phyloP scores from a whole-genome alignment of 2,888 invertebrate species.

The Chloroclysta siterata region DNA sequence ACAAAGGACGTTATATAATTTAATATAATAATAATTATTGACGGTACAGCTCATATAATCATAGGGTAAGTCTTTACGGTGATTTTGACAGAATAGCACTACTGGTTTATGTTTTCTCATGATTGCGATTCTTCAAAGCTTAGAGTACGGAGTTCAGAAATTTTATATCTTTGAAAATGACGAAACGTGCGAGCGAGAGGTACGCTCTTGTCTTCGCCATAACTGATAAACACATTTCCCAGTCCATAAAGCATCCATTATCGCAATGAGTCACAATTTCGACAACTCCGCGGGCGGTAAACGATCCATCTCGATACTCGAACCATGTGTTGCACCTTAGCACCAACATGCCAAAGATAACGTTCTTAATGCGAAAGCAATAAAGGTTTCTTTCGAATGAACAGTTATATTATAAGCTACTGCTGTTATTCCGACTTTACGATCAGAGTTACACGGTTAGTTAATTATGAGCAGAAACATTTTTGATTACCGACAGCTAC shows the following conservation, averaged over 20 bases:
- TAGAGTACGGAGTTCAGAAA: too few relatives aligned
- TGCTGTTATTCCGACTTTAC: conserved; percentile 17
- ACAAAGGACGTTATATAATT: conserved; percentile 27
- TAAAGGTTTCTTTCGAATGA: conserved; percentile 4
- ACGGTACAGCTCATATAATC: too few relatives aligned
- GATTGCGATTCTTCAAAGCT: too few relatives aligned
- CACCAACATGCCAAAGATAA: background rate
- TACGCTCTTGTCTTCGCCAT: conserved; percentile 6
- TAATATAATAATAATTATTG: conserved; percentile 12
- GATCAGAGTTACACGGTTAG: conserved; percentile 24
- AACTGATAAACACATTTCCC: conserved; percentile 29
- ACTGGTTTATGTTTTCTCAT: too few relatives aligned
- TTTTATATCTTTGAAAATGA: too few relatives aligned
- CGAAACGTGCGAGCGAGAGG: too few relatives aligned
- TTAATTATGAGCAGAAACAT: conserved; percentile 19
- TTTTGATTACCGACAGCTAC: conserved; percentile 12
- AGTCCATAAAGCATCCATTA: conserved; percentile 29
- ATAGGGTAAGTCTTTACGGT: too few relatives aligned
- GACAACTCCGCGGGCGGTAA: conserved; percentile 28
- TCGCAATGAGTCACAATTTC: conserved; percentile 33
- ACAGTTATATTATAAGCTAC: conserved; percentile 7
- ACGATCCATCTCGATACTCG: conserved; percentile 25
- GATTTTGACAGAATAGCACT: too few relatives aligned
- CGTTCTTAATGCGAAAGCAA: conserved; percentile 1
- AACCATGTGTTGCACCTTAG: conserved; percentile 28